Base-by-base conservation (phyloP, 1,140 invertebrate species). In the Drosophila fuyamai region DNA sequence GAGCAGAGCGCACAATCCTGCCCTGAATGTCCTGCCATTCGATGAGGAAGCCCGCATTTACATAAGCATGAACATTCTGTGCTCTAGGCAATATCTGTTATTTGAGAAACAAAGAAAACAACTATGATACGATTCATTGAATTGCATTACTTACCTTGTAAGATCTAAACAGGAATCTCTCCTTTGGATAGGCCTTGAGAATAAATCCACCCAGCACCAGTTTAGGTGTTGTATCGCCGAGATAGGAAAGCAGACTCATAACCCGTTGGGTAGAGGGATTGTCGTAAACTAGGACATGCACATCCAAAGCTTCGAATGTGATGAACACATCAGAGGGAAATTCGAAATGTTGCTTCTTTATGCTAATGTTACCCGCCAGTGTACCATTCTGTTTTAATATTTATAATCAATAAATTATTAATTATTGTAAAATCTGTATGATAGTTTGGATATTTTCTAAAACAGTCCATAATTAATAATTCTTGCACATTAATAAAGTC, bases 321-420 rank as follows among this genome's bases (percentile, higher is more conserved):
- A 96, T 86, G 81, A 96, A 97, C 2, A 97, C 84, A 90, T 97
- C 96, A 0, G 96, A 97, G 1, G 95, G 95, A 84, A 97, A 97
- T 53, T 96, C 94, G 0, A 92, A 93, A 66, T 96, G 93, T 7
- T 92, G 77, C 74, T 97, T 94, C 92, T 97, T 97, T 62, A 97
- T 94, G 93, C 95, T 95, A 29, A 97, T 92, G 81, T 97, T 97
- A 36, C 97, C 97, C 16, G 96, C 96, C 65, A 97, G 88, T 8
- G 95, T 95, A 54, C 95, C 96, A 59, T 95, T 90, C 91, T 92
- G 47, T 4, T 13, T 13, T 36, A 14, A 44, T 2, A 55, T 10
- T 13, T 32, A 57, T 54, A 48, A 67, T 59, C 77, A 50, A 6
- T 41, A 16, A 40, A 13, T 47, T 23, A 16, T 10, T 14, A 38